Conservation (phyloP, 2,797 vertebrate genomes). For the Mus caroli region DNA sequence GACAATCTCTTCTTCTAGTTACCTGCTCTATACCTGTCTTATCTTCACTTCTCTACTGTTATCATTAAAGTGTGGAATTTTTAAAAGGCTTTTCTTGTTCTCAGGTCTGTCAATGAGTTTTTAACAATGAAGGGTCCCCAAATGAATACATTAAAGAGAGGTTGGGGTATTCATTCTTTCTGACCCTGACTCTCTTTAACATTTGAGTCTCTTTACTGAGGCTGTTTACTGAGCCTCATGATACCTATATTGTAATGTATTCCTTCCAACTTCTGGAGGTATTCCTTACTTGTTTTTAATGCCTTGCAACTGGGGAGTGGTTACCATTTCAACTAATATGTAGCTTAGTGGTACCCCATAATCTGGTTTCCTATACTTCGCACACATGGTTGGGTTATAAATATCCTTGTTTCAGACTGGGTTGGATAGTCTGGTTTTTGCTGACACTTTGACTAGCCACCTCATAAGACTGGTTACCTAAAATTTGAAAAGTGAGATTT, state of each 20-base stretch:
- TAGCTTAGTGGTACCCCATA: not conserved
- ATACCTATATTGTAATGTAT: not conserved
- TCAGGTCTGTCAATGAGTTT: not conserved
- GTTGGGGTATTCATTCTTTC: not conserved
- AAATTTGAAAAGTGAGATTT: not conserved
- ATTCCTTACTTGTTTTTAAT: not conserved
- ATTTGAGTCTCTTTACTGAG: not conserved
- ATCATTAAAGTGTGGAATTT: not conserved
- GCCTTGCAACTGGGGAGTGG: not conserved
- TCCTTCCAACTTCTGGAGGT: not conserved
- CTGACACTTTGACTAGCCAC: not conserved
- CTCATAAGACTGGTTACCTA: not conserved
- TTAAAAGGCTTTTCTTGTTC: not conserved
- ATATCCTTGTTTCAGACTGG: slow-evolving; percentile 36
- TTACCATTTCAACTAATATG: not conserved
- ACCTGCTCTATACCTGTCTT: not conserved
- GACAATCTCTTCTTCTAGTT: not conserved
- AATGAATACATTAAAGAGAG: not conserved
- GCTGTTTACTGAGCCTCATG: not conserved
- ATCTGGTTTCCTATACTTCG: not conserved
- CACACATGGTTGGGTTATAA: not conserved
- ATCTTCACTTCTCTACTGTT: not conserved
- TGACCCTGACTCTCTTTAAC: not conserved
- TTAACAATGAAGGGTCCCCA: not conserved
- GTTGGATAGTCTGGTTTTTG: slow-evolving; percentile 28